A percentile compares a stretch with the other conserved stretches of the same genome.
These are phyloP conservation scores for Netta rufina DNA, from an alignment of 2,797 vertebrate genomes.

Conservation along the genomic window DNA sequence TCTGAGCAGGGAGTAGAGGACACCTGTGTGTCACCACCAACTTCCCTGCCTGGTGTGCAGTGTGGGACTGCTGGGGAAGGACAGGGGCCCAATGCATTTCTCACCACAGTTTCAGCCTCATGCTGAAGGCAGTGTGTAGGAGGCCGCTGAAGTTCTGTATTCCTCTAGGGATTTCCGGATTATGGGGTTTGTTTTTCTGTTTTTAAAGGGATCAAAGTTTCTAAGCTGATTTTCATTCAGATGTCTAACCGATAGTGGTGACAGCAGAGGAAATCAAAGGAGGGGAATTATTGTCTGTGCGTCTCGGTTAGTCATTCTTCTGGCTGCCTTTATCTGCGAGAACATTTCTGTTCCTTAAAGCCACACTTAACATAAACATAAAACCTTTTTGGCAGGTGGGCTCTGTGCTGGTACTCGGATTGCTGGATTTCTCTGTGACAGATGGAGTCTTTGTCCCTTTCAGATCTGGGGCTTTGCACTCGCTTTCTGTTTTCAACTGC, in stretches of 20 bases:
- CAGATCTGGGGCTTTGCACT: slow-evolving; percentile 45
- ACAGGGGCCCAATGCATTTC: rapidly evolving
- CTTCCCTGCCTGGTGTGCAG: background rate
- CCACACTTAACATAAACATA: slow-evolving; percentile 63
- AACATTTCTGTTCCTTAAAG: slow-evolving; percentile 70
- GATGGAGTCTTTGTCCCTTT: slow-evolving; percentile 61
- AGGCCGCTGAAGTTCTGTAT: background rate
- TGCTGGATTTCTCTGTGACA: slow-evolving; percentile 60
- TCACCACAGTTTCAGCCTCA: background rate
- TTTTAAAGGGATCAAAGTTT: slow-evolving; percentile 64
- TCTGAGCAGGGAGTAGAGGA: background rate
- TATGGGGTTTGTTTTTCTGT: slow-evolving; percentile 45
- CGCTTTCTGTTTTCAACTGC: slow-evolving; percentile 16
- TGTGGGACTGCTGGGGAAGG: rapidly evolving
- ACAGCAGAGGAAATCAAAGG: slow-evolving; percentile 65
- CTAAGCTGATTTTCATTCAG: slow-evolving; percentile 66
- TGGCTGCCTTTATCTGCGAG: slow-evolving; percentile 59
- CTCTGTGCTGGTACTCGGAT: slow-evolving; percentile 41
- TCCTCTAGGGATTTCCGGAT: slow-evolving; percentile 26
- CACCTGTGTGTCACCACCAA: background rate
- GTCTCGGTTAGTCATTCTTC: slow-evolving; percentile 61
- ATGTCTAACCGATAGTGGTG: slow-evolving; percentile 59
- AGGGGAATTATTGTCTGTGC: slow-evolving; percentile 65
- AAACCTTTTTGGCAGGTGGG: slow-evolving; percentile 68
- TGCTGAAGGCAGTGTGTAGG: background rate